Base-by-base conservation (phyloP, 2,113 vertebrate species). In the Scartelaos histophorus region DNA sequence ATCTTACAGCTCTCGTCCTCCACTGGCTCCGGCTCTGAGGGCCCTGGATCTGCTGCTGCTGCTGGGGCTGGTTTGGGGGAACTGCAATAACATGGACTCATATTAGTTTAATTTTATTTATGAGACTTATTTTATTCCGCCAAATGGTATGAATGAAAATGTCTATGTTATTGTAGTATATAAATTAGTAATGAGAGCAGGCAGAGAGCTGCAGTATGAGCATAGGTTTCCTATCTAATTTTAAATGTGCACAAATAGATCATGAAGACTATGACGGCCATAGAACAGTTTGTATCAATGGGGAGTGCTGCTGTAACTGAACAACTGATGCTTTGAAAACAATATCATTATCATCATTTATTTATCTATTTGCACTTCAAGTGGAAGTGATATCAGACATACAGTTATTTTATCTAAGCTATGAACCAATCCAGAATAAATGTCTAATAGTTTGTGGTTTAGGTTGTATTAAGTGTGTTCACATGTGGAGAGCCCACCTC, bases 1-100 rank as follows among this genome's bases (percentile, higher is more conserved):
- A 94, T 89, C 68, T 88, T 93, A 67, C 89, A 92, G 83, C 77
- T 90, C 69, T 91, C 17, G 0, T 91, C 90, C 43, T 89, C 89
- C 7, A 51, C 84, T 0, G 78, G 68, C 81, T 82, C 84, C n/a
- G 34, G 46, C 29, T 54, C 45, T 70, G 73, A 51, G 46, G 71
- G 13, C 49, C 88, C 88, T 43, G 25, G 70, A 21, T 81, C 67
- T 21, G 81, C 60, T 5, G 70, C 70, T 54, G 82, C 58, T 66
- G 79, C 75, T 3, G 90, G 76, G 66, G 76, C 25, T 45, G 83
- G 65, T 67, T 81, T 79, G 5, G 90, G 76, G 62, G 77, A 22
- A 2, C 89, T 93, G 82, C 16, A 16, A 58, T 29, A n/a, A 73
- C 25, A 74, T 1, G 1, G 7, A 2, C 3, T 1, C 9, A 21